A percentile compares a stretch with the other conserved stretches of the same genome.
Conservation (phyloP, 2,888 invertebrate genomes). For the Malthinus flaveolus region DNA sequence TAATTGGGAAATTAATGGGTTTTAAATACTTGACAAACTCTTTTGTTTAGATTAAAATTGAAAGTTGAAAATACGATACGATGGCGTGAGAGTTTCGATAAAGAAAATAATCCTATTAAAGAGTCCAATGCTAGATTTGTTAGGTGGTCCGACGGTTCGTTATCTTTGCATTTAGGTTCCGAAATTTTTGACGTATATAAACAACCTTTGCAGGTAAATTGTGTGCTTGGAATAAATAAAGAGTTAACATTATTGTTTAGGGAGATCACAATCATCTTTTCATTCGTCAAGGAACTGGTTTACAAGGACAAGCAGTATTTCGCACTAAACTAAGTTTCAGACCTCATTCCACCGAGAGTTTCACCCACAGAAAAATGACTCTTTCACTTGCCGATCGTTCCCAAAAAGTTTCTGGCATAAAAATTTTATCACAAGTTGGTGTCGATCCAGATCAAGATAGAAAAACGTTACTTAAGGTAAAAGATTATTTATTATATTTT, state of each 20-base stretch:
- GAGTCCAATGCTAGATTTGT: slow-evolving; percentile 96
- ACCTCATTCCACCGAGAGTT: slow-evolving; percentile 98
- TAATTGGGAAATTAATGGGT: slow-evolving; percentile 38
- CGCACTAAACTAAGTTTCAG: slow-evolving; percentile 95
- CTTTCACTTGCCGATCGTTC: slow-evolving; percentile 94
- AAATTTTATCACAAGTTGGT: slow-evolving; percentile 92
- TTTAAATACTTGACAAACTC: neutral
- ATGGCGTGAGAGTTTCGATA: slow-evolving; percentile 85
- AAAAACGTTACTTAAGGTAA: slow-evolving; percentile 85
- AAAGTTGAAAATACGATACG: slow-evolving; percentile 98
- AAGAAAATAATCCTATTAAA: slow-evolving; percentile 77
- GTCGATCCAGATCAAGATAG: slow-evolving; percentile 93
- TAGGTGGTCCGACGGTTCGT: slow-evolving; percentile 97
- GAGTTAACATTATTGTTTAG: slow-evolving; percentile 51
- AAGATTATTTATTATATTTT: neutral
- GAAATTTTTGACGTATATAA: slow-evolving; percentile 98
- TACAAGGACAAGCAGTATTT: slow-evolving; percentile 97
- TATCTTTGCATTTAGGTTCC: slow-evolving; percentile 94
- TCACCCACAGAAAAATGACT: slow-evolving; percentile 99
- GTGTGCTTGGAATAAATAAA: neutral
- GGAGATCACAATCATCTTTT: slow-evolving; percentile 98
- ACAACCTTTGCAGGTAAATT: slow-evolving; percentile 76
- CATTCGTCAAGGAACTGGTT: slow-evolving; percentile 95
- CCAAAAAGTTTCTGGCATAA: slow-evolving; percentile 91
- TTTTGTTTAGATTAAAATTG: slow-evolving; percentile 71